Evolutionary conservation across 2,888 invertebrate genomes (phyloP).

Genomic region (Lordiphosa andalusiaca): DNA sequence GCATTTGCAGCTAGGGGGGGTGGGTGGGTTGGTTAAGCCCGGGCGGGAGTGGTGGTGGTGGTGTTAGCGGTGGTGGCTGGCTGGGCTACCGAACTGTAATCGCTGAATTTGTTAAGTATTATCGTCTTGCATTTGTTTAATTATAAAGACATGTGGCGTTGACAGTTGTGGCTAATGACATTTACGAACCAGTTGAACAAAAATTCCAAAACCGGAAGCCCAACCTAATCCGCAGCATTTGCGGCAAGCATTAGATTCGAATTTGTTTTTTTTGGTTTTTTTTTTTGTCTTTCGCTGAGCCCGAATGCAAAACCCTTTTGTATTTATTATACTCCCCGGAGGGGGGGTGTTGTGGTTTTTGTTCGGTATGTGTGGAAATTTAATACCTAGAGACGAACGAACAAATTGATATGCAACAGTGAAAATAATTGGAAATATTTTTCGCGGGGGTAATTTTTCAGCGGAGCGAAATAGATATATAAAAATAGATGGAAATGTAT

Average conservation of each 20-base stretch:
- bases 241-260: slow-evolving; percentile 49
- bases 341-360: slow-evolving; percentile 9
- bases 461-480: no score
- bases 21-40: not conserved
- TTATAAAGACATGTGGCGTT: slow-evolving; percentile 70
- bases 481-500: no score
- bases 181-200: slow-evolving; percentile 34
- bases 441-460: no score
- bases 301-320: slow-evolving; percentile 5
- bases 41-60: slow-evolving; percentile 19
- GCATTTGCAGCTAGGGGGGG: not conserved
- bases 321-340: slow-evolving; percentile 2
- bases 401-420: slow-evolving; percentile 1
- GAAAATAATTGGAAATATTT: no score
- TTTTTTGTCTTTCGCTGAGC: not conserved
- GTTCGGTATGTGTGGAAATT: slow-evolving; percentile 2
- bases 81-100: slow-evolving; percentile 40
- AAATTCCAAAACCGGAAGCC: slow-evolving; percentile 38
- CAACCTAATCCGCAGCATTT: slow-evolving; percentile 63
- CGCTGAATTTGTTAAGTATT: slow-evolving; percentile 66
- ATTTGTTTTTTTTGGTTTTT: slow-evolving; percentile 23
- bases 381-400: slow-evolving; percentile 2
- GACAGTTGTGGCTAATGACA: slow-evolving; percentile 71
- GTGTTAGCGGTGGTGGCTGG: slow-evolving; percentile 21
- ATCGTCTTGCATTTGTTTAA: slow-evolving; percentile 57